phyloP scores from a whole-genome alignment of 2,888 invertebrate genomes.

The Agrochola lychnidis region DNA sequence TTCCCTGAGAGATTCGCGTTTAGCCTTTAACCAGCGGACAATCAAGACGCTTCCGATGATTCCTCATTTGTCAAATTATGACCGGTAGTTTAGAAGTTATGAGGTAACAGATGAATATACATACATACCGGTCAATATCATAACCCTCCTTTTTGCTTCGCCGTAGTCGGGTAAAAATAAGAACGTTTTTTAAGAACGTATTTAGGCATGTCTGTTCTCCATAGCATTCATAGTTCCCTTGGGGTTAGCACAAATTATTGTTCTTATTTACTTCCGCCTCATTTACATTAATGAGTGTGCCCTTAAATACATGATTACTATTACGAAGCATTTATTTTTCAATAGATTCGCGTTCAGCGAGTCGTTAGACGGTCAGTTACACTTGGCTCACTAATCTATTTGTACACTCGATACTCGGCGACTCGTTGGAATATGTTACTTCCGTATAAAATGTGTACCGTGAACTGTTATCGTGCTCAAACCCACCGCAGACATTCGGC shows the following conservation, averaged over 20 bases:
- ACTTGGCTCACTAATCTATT: slow-evolving; percentile 50
- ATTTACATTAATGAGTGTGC: slow-evolving; percentile 14
- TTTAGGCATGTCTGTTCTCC: background rate
- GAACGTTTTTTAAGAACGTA: too few relatives aligned
- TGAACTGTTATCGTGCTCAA: slow-evolving; percentile 58
- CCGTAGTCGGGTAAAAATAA: too few relatives aligned
- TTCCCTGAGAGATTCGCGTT: too few relatives aligned
- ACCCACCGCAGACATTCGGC: slow-evolving; percentile 49
- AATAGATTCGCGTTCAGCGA: background rate
- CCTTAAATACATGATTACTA: slow-evolving; percentile 18
- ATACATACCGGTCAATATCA: too few relatives aligned
- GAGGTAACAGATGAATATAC: too few relatives aligned
- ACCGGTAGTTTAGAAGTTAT: too few relatives aligned
- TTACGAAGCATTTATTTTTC: background rate
- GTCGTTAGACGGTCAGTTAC: slow-evolving; percentile 49
- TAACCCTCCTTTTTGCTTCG: too few relatives aligned
- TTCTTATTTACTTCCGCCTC: slow-evolving; percentile 35
- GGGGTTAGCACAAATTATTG: background rate
- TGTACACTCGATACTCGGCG: slow-evolving; percentile 25
- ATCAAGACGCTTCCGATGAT: too few relatives aligned
- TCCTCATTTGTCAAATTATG: too few relatives aligned
- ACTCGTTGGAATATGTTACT: slow-evolving; percentile 41
- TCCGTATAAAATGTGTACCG: slow-evolving; percentile 57
- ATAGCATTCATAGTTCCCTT: background rate
- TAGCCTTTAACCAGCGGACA: too few relatives aligned